A percentile compares a stretch with the other conserved stretches of the same genome.
Evolutionary conservation across 2,888 invertebrate genomes (phyloP).

Genomic region (Miltochrista miniata): DNA sequence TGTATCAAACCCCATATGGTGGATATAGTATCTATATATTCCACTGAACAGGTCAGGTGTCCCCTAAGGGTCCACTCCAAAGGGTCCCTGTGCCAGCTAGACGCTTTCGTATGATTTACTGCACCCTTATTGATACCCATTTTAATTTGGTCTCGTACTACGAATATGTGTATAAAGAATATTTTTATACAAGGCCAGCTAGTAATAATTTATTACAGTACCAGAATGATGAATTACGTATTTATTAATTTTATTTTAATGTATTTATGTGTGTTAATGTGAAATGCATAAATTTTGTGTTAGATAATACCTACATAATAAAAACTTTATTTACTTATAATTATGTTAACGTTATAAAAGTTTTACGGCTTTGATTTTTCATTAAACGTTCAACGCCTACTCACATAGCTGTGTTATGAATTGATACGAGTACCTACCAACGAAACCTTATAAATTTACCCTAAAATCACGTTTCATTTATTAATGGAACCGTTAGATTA

Average conservation of each 20-base stretch:
- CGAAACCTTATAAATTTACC: too few species aligned
- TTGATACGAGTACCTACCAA: too few species aligned
- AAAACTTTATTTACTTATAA: too few species aligned
- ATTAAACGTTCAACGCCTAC: too few species aligned
- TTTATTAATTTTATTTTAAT: background rate
- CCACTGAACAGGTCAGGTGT: conserved; percentile 67
- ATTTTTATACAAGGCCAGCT: conserved; percentile 5
- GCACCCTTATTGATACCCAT: conserved; percentile 70
- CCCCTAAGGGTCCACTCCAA: conserved; percentile 66
- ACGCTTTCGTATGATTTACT: conserved; percentile 71
- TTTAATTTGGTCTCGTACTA: conserved; percentile 62
- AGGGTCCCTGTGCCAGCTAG: conserved; percentile 68
- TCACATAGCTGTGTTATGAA: too few species aligned
- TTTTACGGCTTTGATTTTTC: too few species aligned
- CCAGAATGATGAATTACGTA: conserved; percentile 4
- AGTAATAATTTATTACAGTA: conserved; percentile 1
- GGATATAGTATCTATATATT: conserved; percentile 22
- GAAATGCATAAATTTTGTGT: too few species aligned
- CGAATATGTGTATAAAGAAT: conserved; percentile 15
- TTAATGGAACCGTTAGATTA: too few species aligned
- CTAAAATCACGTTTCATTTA: too few species aligned
- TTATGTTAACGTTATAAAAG: too few species aligned
- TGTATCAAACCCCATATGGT: background rate
- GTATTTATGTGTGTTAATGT: background rate
- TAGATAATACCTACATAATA: too few species aligned